phyloP scores from a whole-genome alignment of 2,113 vertebrate genomes.

The Desmodus rotundus region DNA sequence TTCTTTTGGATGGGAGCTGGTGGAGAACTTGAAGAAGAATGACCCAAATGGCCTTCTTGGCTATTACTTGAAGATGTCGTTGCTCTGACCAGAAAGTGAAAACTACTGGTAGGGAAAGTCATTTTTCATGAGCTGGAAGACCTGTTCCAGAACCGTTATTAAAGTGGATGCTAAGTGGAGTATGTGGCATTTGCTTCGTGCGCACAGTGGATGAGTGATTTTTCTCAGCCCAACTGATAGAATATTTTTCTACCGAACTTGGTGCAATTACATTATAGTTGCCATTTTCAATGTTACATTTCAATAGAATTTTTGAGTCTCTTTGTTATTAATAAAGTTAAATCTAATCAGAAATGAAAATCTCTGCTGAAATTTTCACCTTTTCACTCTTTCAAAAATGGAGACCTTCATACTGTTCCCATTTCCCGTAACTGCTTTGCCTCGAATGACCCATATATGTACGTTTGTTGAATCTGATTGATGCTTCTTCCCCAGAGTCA shows the following conservation, averaged over 20 bases:
- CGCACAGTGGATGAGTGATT: conserved; percentile 59
- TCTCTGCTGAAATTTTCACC: conserved; percentile 51
- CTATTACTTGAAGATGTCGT: conserved; percentile 48
- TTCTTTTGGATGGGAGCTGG: conserved; percentile 24
- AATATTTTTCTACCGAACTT: conserved; percentile 56
- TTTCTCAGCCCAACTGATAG: conserved; percentile 67
- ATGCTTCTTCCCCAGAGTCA: neutral
- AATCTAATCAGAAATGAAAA: conserved; percentile 71
- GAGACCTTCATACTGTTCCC: neutral
- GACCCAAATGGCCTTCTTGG: conserved; percentile 3
- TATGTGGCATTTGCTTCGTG: conserved; percentile 57
- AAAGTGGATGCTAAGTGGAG: conserved; percentile 66
- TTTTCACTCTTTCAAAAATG: conserved; percentile 49
- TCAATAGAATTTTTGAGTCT: conserved; percentile 71
- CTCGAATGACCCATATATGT: neutral
- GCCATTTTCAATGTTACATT: conserved; percentile 39
- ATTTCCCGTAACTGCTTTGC: neutral
- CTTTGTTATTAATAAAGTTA: conserved; percentile 70
- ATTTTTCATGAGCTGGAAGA: conserved; percentile 65
- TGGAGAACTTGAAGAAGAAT: conserved; percentile 45
- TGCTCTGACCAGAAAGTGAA: conserved; percentile 62
- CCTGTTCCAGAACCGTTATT: conserved; percentile 53
- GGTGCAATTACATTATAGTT: conserved; percentile 67
- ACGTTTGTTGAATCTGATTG: neutral
- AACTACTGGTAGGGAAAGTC: conserved; percentile 52